Base-by-base conservation (phyloP, 2,888 invertebrate species). In the Cyaniris semiargus region DNA sequence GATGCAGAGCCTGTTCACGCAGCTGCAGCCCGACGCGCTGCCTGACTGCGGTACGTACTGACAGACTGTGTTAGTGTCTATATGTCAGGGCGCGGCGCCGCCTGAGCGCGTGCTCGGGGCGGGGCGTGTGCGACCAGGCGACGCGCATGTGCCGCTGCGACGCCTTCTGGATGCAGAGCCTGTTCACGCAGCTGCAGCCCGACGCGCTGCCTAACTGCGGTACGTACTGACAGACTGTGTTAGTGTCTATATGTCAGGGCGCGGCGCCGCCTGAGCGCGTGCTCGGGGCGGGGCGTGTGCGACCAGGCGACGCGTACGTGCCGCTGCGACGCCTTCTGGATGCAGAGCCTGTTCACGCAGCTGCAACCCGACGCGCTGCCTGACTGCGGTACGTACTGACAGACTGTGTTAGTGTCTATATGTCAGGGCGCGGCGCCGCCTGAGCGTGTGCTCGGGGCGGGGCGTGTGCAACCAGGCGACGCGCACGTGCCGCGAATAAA, bases 81-180 rank as follows among this genome's bases (percentile, higher is more conserved):
- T n/a, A n/a, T n/a, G n/a, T n/a, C n/a, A n/a, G 98, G 84, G 97
- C 98, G 1, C 95, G 96, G 58, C 95, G 98, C 78, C 99, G 99
- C 86, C 98, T 98, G 85, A 98, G 98, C 91, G 95, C 97, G 89
- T 99, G 99, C 91, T 98, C 98, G 60, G 97, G 97, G 72, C 98
- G 99, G 90, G 99, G 99, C 76, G 95, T 95, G 56, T 99, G 99
- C 91, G 96, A 98, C 88, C 96, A 96, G 85, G 95, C 96, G 82
- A 96, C 97, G 7, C 95, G 98, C 83, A 95, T 96, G 77, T 99
- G 98, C 86, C 95, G 97, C 84, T 99, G 98, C 90, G 98, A 98
- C 90, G 97, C 98, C 27, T 98, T 98, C 94, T 99, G 99, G 99
- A 98, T 98, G 98, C 97, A 98, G 90, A 97, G 97, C 87, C 94